Conservation (phyloP, 1,140 invertebrate genomes). For the Drosophila pruinosa region DNA sequence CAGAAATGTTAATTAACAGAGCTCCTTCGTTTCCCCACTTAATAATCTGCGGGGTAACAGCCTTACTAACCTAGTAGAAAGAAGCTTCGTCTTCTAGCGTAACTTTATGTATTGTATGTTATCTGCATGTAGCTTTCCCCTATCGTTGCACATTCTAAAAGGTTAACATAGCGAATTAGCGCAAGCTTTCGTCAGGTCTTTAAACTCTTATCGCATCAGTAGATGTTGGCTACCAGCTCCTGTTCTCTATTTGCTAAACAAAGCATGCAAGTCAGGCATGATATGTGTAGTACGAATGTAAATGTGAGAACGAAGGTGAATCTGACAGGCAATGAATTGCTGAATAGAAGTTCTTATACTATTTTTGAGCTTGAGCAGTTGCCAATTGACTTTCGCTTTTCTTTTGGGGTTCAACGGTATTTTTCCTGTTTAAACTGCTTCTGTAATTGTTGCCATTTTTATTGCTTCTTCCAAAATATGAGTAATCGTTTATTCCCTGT, state of each 20-base stretch:
- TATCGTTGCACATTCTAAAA: slow-evolving; percentile 1
- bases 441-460: neutral
- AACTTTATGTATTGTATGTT: no score
- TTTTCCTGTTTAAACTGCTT: no score
- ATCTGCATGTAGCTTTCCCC: no score
- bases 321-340: slow-evolving; percentile 8
- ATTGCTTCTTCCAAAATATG: neutral
- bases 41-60: no score
- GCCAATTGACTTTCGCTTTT: slow-evolving; percentile 35
- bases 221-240: slow-evolving; percentile 17
- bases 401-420: neutral
- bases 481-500: neutral
- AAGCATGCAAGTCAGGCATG: neutral
- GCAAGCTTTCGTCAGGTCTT: slow-evolving; percentile 69
- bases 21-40: neutral
- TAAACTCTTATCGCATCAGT: slow-evolving; percentile 37
- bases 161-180: slow-evolving; percentile 41
- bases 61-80: no score
- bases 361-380: slow-evolving; percentile 24
- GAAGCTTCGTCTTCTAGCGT: neutral
- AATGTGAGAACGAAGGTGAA: slow-evolving; percentile 19
- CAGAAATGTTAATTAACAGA: neutral
- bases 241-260: no score
- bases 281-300: slow-evolving; percentile 17
- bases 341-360: slow-evolving; percentile 14